Base-by-base conservation (phyloP, 1,140 invertebrate species). In the Eumeta japonica region DNA sequence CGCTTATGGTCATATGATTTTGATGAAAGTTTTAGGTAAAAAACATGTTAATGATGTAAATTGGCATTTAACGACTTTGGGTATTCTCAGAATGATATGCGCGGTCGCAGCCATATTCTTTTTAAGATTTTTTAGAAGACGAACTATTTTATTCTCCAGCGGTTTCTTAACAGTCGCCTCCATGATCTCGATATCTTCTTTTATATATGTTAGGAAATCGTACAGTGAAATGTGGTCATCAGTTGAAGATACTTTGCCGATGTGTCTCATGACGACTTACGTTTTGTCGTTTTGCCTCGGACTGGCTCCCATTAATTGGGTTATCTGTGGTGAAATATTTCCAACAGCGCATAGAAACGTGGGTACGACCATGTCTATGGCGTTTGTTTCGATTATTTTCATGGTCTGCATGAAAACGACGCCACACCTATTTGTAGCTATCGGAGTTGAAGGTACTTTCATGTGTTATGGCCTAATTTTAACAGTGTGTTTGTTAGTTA, bases 291-390 rank as follows among this genome's bases (percentile, higher is more conserved):
- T 74, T 43, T 74, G 66, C 52, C 58, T 74, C 51, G 70, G 70
- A 16, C 41, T 71, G 37, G 70, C 66, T 2, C 58, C 70, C 9
- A 45, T 74, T 9, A 74, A 66, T 41, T 74, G 70, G 70, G 70
- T 74, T 9, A 71, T 74, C 34, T 74, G 70, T 45, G 70, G 70
- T 1, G 70, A 74, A 58, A 60, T 74, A 7, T 74, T 74, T 40
- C 70, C 70, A 3, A 48, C 71, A 43, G 64, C 63, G 2, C 67
- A 71, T 39, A 61, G 70, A 52, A 74, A 66, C 50, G 50, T 74
- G 37, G 70, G 70, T 9, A 71, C 70, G 9, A 67, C 70, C 0
- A 46, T 74, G n/a, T 71, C 66, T 7, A 74, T 66, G 1, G 71
- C 66, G 29, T 71, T 71, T 45, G 46, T 74, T 30, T 67, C 66